Base-by-base conservation (phyloP, 2,113 vertebrate species). In the Neodon shergylaensis region DNA sequence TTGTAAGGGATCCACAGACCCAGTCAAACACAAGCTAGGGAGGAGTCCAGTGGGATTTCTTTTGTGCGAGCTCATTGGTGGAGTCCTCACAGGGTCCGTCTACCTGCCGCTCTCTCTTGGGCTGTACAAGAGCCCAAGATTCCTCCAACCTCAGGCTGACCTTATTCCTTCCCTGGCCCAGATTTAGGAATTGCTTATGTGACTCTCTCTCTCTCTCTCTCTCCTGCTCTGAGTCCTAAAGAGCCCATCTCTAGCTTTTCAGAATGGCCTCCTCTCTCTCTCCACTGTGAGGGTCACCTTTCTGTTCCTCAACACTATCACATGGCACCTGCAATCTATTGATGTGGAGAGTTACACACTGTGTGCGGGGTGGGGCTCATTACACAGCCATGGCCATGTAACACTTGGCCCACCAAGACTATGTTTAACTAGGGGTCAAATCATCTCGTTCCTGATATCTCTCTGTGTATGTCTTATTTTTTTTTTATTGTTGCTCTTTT, bases 381-480 rank as follows among this genome's bases (percentile, higher is more conserved):
- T 96, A 97, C 97, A 94, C 92, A 70, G 95, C 96, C 92, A 95
- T 47, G 44, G 47, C 86, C 58, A 88, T 0, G 68, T 72, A 85
- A 96, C 97, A 77, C 97, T 87, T 96, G 97, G 97, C 91, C 49
- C 13, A 0, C 68, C 74, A 78, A 72, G 68, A 21, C 91, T 94
- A 84, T 98, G 97, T 97, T 98, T 96, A 97, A 97, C 97, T 95
- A 93, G 97, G 95, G 98, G 97, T 98, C 98, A 97, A 97, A 97
- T 95, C 96, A 7, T 86, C 91, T 92, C 36, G 3, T 31, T 97
- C 95, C 24, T 92, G 70, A 54, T 19, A 22, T 68, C 78, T 28
- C 95, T 58, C 19, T 58, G 5, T 24, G 65, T 54, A 5, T 24
- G 65, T 54, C 91, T 78, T 85, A 17, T 19, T 49, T 24, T 82